Evolutionary conservation across 2,888 invertebrate genomes (phyloP).

Genomic region (Brachynemurus nebulosus): DNA sequence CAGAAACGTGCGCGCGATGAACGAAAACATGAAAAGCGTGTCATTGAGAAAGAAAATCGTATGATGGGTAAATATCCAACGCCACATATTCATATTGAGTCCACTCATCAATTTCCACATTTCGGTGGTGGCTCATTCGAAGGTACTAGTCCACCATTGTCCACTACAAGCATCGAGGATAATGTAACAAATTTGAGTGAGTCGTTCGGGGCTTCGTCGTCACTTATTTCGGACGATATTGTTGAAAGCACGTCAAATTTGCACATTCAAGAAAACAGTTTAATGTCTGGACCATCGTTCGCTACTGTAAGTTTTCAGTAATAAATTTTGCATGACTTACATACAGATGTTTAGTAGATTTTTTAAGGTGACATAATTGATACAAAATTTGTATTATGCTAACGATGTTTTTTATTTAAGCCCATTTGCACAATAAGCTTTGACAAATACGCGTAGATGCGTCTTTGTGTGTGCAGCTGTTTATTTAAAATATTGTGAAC

Average conservation of each 20-base stretch:
- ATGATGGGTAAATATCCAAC: constrained; percentile 51
- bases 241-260: background rate
- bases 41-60: constrained; percentile 55
- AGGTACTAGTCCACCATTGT: background rate
- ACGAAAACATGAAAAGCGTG: constrained; percentile 61
- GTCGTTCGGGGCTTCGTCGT: background rate
- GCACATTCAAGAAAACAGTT: background rate
- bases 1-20: constrained; percentile 64
- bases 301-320: constrained; percentile 3
- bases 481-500: too few relatives aligned
- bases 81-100: constrained; percentile 48
- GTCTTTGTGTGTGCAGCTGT: too few relatives aligned
- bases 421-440: too few relatives aligned
- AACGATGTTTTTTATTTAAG: too few relatives aligned
- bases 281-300: background rate
- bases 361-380: too few relatives aligned
- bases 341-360: constrained; percentile 8
- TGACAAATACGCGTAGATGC: too few relatives aligned
- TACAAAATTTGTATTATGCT: too few relatives aligned
- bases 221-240: background rate
- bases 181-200: background rate
- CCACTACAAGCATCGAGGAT: background rate
- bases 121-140: constrained; percentile 23
- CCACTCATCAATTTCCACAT: constrained; percentile 42
- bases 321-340: constrained; percentile 6